Conservation (phyloP, 2,888 invertebrate species). For the Heliconius charithonia region DNA sequence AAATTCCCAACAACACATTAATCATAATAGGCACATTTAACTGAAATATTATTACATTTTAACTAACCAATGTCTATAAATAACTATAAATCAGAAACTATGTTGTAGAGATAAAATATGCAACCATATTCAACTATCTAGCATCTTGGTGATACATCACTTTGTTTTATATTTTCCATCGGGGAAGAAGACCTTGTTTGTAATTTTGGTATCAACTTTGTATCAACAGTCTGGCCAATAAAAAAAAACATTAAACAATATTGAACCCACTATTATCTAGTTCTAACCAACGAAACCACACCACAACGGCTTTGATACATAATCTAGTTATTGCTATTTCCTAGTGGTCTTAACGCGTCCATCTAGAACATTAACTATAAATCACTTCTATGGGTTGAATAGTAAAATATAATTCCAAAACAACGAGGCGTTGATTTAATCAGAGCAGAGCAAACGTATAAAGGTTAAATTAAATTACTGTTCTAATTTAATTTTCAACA, state of each 20-base stretch:
- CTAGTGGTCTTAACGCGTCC: background rate
- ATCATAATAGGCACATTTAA: background rate
- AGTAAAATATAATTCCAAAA: conserved; percentile 1
- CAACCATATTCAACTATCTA: background rate
- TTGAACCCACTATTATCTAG: background rate
- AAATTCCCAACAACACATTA: background rate
- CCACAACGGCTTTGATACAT: background rate
- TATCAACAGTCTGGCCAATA: too few relatives aligned
- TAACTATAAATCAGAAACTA: background rate
- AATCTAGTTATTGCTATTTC: conserved; percentile 10
- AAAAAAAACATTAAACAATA: background rate
- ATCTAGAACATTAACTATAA: conserved; percentile 9
- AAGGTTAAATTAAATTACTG: background rate
- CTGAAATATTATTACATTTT: background rate
- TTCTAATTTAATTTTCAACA: background rate
- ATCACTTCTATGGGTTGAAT: conserved; percentile 20
- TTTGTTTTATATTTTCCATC: background rate
- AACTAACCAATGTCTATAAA: background rate
- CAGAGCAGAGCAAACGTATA: background rate
- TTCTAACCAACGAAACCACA: background rate
- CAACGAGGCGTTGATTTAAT: conserved; percentile 1
- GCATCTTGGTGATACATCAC: background rate
- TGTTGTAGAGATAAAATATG: too few relatives aligned
- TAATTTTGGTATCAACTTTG: too few relatives aligned
- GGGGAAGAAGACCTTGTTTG: too few relatives aligned